These are phyloP conservation scores for Epizoanthus stellaris DNA, from an alignment of 92 coral and sea anemone genomes.

Conservation along the genomic window DNA sequence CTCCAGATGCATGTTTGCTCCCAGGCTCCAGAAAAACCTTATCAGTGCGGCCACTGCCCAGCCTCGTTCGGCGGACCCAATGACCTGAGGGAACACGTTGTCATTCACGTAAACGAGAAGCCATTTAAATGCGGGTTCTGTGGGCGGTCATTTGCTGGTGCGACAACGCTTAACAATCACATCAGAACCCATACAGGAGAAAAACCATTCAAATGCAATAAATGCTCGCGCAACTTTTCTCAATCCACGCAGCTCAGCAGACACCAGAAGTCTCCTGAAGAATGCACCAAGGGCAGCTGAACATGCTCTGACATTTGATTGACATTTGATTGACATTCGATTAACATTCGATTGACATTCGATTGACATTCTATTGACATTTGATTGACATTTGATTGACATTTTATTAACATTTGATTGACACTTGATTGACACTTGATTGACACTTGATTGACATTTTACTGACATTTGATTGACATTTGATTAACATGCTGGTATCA, in stretches of 20 bases:
- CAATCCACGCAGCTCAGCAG: slow-evolving; percentile 98
- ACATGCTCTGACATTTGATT: too few species aligned
- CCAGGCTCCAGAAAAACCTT: slow-evolving; percentile 90
- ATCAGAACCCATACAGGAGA: slow-evolving; percentile 98
- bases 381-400: too few species aligned
- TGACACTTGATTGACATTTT: too few species aligned
- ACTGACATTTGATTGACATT: too few species aligned
- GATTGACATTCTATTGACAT: too few species aligned
- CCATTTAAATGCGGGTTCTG: slow-evolving; percentile 99
- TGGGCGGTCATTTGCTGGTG: slow-evolving; percentile 98
- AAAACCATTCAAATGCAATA: slow-evolving; percentile 93
- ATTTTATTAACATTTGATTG: too few species aligned
- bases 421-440: too few species aligned
- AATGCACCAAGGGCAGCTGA: slow-evolving; percentile 59
- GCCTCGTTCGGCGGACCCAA: slow-evolving; percentile 89
- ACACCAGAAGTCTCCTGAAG: slow-evolving; percentile 90
- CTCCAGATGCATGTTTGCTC: slow-evolving; percentile 98
- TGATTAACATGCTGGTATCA: too few species aligned
- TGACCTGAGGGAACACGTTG: slow-evolving; percentile 95
- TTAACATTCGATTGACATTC: too few species aligned
- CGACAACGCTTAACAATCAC: slow-evolving; percentile 96
- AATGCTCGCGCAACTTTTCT: slow-evolving; percentile 81
- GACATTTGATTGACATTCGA: too few species aligned
- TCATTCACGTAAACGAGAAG: slow-evolving; percentile 95
- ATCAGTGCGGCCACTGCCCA: slow-evolving; percentile 98